phyloP scores from a whole-genome alignment of 2,113 vertebrate species.

The Atherinomorus stipes region DNA sequence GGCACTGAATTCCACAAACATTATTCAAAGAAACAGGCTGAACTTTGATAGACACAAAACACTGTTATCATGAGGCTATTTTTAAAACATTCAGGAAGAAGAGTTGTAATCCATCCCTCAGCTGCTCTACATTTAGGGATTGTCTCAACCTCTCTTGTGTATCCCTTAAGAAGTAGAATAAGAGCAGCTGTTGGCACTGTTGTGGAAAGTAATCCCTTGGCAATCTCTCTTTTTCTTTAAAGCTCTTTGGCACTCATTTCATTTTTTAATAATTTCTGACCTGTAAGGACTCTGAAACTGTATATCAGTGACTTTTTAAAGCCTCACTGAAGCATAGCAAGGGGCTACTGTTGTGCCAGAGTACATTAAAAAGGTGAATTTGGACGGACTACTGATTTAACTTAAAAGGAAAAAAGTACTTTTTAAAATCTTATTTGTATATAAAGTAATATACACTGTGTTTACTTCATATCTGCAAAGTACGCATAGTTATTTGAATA shows the following conservation, averaged over 20 bases:
- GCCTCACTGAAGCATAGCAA: constrained; percentile 51
- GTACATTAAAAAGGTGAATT: constrained; percentile 51
- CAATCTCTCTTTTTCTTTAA: constrained; percentile 63
- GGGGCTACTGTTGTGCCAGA: constrained; percentile 54
- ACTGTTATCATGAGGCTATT: not conserved
- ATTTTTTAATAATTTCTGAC: constrained; percentile 72
- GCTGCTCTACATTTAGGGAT: constrained; percentile 55
- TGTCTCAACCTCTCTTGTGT: constrained; percentile 58
- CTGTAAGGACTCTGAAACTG: constrained; percentile 74
- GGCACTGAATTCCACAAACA: not conserved
- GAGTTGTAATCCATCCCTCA: constrained; percentile 46
- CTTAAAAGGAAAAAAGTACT: constrained; percentile 4
- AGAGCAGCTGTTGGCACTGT: constrained; percentile 74
- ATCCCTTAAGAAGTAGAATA: constrained; percentile 60
- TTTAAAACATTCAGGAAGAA: constrained; percentile 38
- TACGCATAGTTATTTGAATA: too few species aligned
- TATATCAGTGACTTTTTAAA: constrained; percentile 74
- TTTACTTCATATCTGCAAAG: not conserved
- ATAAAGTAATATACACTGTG: not conserved
- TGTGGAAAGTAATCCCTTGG: constrained; percentile 63
- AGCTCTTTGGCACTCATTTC: constrained; percentile 65
- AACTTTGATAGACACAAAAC: not conserved
- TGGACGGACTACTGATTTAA: constrained; percentile 39
- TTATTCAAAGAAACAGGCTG: not conserved
- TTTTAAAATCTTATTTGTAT: constrained; percentile 17